Percentiles rank a stretch among this genome's conserved stretches.
Conservation (phyloP, 2,113 vertebrate genomes). For the Oryzias javanicus region DNA sequence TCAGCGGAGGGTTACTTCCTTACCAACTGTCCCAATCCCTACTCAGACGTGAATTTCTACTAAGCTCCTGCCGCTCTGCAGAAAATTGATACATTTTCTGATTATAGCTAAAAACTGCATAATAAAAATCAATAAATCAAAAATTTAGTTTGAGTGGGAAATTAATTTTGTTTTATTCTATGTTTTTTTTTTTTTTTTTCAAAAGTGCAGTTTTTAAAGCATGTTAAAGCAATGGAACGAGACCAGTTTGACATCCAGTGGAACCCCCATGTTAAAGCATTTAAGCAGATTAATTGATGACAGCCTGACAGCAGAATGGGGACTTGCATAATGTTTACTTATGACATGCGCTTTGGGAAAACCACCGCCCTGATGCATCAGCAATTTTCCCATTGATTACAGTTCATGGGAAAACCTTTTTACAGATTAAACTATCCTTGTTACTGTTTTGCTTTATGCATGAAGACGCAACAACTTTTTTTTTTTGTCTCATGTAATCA, state of each 20-base stretch:
- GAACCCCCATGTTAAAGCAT: constrained; percentile 34
- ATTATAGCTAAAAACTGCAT: no score
- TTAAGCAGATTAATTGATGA: constrained; percentile 59
- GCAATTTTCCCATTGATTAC: constrained; percentile 16
- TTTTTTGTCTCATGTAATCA: neutral
- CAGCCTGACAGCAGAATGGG: constrained; percentile 33
- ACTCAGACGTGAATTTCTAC: no score
- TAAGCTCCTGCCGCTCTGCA: no score
- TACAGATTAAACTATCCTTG: neutral
- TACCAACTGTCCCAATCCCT: no score
- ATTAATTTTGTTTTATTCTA: no score
- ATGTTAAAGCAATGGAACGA: constrained; percentile 3
- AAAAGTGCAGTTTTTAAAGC: neutral
- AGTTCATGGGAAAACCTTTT: neutral
- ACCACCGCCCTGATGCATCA: constrained; percentile 5
- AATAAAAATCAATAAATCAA: no score
- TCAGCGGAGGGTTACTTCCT: no score
- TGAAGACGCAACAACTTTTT: neutral
- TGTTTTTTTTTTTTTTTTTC: no score
- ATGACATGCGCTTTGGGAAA: constrained; percentile 12
- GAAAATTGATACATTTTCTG: no score
- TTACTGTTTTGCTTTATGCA: neutral
- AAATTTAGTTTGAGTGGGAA: no score
- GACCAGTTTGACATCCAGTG: constrained; percentile 19
- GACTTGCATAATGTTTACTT: constrained; percentile 50